A percentile compares a stretch with the other conserved stretches of the same genome.
These are phyloP conservation scores for Andrena bicolor DNA, from an alignment of 2,888 invertebrate genomes.

Conservation along the genomic window DNA sequence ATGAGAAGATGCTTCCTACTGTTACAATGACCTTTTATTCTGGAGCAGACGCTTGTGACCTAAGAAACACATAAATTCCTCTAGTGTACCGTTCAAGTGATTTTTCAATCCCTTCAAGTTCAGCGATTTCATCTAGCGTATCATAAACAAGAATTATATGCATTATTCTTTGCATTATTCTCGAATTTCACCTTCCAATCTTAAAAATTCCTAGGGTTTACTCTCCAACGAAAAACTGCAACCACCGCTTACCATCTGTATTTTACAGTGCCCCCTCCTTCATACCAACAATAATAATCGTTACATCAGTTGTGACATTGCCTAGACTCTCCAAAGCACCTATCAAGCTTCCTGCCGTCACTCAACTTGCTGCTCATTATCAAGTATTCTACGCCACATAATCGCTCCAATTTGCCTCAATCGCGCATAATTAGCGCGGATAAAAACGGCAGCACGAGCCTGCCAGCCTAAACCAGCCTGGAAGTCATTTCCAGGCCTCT, in stretches of 20 bases:
- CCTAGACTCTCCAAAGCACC: neutral
- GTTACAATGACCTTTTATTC: constrained; percentile 1
- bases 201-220: neutral
- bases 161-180: neutral
- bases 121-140: neutral
- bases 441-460: neutral
- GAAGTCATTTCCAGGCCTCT: neutral
- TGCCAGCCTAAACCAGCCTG: neutral
- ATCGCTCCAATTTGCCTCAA: neutral
- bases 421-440: neutral
- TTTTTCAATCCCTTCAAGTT: neutral
- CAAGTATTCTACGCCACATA: neutral
- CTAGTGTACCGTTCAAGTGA: neutral
- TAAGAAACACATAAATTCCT: neutral
- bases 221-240: no score
- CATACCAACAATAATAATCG: no score
- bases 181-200: neutral
- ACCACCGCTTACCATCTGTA: no score
- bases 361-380: neutral
- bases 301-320: neutral
- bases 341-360: neutral
- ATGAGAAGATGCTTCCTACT: neutral
- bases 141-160: neutral
- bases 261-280: no score
- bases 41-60: neutral